Base-by-base conservation (phyloP, 2,888 invertebrate genomes). In the Steromphala cineraria region DNA sequence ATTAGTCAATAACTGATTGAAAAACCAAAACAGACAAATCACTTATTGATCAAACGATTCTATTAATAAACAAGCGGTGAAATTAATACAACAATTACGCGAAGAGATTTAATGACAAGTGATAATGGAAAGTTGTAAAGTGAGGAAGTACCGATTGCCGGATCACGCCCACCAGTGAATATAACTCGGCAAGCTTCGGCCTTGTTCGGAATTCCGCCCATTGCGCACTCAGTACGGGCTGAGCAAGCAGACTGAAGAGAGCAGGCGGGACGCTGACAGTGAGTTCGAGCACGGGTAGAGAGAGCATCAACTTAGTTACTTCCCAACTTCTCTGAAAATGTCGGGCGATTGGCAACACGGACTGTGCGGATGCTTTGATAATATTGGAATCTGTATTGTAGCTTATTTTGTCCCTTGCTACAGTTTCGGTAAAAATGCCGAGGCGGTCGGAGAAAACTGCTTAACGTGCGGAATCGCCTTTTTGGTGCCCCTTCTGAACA, bases 341-440 rank as follows among this genome's bases (percentile, higher is more conserved):
- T 81, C 83, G 24, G 87, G 84, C n/a, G 88, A 89, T 17, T 89
- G 88, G 87, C 87, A 88, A 55, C 87, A 91, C 55, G 88, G 89
- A 21, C 80, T 92, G 53, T 90, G 86, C 78, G 90, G 91, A 36
- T 92, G 91, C 80, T 92, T 91, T 81, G 89, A 90, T 82, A 89
- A 92, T 85, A 85, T 86, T 67, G 87, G 86, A 13, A 83, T 90
- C 53, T 92, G 91, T 82, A 86, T 91, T 80, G 85, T 91, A 76
- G 87, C 90, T 19, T 91, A 89, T 78, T 84, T 91, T 53, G 86
- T 87, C n/a, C 91, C 91, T 17, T 92, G 91, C 84, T 90, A 90
- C 82, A 89, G 90, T n/a, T 89, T 89, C 56, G 91, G 91, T 28
- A 90, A 91, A 84, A 90, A 88, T 46, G 90, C 90, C 5, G 90